Evolutionary conservation across 1,140 invertebrate species (phyloP), one percentile per base, ranked within the genome.

Genomic region (Drosophila repletoides): DNA sequence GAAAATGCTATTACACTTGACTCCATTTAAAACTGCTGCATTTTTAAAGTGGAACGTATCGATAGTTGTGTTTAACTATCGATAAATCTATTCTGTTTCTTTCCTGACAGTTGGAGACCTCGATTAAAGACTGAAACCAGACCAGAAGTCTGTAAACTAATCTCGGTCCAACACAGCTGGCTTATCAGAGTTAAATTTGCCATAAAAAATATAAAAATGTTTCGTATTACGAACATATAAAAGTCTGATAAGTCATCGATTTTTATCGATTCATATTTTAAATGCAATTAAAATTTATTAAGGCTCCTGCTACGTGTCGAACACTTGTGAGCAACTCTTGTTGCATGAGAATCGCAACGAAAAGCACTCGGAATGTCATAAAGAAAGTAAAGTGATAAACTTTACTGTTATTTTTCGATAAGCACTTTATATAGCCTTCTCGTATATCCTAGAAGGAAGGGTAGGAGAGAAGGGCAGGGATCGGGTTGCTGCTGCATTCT

Each of bases 331-430:
- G 9, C 1, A 10, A 41, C 24, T 31, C 41, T 7, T 33, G 41
- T 22, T 36, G 6, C 19, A 51, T 41, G 34, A 38, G 24, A 58
- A 29, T 33, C 14, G 24, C 40, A 22, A 29, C 22, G 24, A 40
- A 58, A 22, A 36, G 33, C 19, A 17, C 19, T 58, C 10, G 33
- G n/a, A 15, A 26, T 28, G 52, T 41, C 41, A 29, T 55, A 64
- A 64, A 64, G 22, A 56, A 46, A 29, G 14, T 17, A 28, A 58
- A 33, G 48, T 52, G 26, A 24, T 52, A 61, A 61, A 61, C 33
- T 60, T 34, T 40, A 17, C 9, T 9, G 17, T 21, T 40, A 40
- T 40, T 40, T 9, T 36, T 9, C 38, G 28, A 21, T 29, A 45
- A n/a, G 12, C 31, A 59, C 31, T 59, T 36, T 34, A 19, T 6